Base-by-base conservation (phyloP, 2,797 vertebrate genomes). In the Eidolon dupreanum region DNA sequence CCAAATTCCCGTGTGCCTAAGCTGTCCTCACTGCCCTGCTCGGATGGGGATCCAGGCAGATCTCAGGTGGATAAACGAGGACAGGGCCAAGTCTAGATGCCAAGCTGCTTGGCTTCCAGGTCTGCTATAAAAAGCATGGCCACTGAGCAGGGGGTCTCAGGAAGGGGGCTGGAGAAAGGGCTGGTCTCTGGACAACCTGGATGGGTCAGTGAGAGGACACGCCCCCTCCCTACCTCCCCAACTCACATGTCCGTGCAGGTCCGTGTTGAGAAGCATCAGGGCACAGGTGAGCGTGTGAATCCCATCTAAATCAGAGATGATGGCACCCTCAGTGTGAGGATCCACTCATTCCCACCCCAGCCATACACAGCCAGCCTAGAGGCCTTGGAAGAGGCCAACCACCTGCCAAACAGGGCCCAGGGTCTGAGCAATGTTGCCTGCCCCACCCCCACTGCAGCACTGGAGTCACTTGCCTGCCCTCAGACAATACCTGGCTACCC, bases 211-310 rank as follows among this genome's bases (percentile, higher is more conserved):
- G 11, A 77, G 28, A 90, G 17, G 20, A 43, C 31, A 16, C 0
- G 0, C 20, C 61, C 79, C 4, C 16, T 19, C 36, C 51, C 1
- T 0, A 2, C 15, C 75, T 28, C 79, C 79, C 33, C 68, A 98
- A 99, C 99, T 98, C 99, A 99, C 99, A 10, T 99, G 99, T 98
- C 99, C 99, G 0, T 99, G 99, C 66, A 99, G 99, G 96, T 99
- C 99, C 19, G 99, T 99, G 98, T 99, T 99, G 61, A 99, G 99
- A 98, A 99, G 99, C 99, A 99, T 99, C 90, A 99, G 99, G 92
- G 99, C 99, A 78, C 99, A 99, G 97, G 99, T 99, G 95, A 99
- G 98, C 0, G 99, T 99, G 96, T 99, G 99, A 93, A 99, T 99
- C 92, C 99, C 99, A 97, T 99, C 99, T 99, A 98, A 94, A 98